phyloP scores from a whole-genome alignment of 2,888 invertebrate genomes.

The Harpagoxenus sublaevis region DNA sequence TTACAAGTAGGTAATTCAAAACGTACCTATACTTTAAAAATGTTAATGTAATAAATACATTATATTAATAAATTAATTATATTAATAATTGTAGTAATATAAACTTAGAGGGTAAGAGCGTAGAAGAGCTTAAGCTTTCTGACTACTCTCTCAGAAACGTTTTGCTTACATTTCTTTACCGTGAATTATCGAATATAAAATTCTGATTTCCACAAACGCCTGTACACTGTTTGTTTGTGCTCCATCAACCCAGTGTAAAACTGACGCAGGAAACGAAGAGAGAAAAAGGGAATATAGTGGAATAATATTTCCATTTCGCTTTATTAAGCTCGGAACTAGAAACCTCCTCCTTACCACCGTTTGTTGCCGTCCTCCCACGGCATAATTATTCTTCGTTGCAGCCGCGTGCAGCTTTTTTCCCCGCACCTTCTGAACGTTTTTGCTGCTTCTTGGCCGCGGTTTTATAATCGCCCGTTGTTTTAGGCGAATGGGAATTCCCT shows the following conservation, averaged over 20 bases:
- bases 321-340: constrained; percentile 48
- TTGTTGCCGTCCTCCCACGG: constrained; percentile 46
- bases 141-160: neutral
- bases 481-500: constrained; percentile 66
- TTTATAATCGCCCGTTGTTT: constrained; percentile 63
- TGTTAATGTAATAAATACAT: neutral
- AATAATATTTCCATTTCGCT: constrained; percentile 70
- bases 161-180: neutral
- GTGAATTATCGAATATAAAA: constrained; percentile 17
- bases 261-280: neutral
- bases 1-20: neutral
- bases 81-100: neutral
- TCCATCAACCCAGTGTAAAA: constrained; percentile 7
- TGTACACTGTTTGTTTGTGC: constrained; percentile 16
- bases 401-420: constrained; percentile 57
- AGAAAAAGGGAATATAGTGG: constrained; percentile 10
- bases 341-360: constrained; percentile 48
- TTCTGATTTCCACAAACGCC: constrained; percentile 19
- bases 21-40: neutral
- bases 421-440: constrained; percentile 58
- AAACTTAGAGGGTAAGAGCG: neutral
- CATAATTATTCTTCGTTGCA: constrained; percentile 66
- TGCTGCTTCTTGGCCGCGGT: constrained; percentile 57
- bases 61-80: neutral
- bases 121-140: neutral